phyloP scores from a whole-genome alignment of 2,888 invertebrate genomes.

The Zaprionus lineosus region DNA sequence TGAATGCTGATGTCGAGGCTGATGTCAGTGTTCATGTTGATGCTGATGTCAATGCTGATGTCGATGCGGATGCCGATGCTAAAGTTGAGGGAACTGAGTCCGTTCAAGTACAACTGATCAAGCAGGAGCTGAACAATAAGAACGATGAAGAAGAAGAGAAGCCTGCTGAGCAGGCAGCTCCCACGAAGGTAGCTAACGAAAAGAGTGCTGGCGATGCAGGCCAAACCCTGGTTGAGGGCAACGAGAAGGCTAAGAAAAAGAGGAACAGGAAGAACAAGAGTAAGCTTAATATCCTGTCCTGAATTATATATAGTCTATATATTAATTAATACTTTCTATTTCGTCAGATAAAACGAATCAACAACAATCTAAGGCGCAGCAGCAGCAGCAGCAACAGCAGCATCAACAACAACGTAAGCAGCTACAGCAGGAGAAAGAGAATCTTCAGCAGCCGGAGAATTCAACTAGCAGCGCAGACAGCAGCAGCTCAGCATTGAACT shows the following conservation, averaged over 20 bases:
- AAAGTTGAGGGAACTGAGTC: constrained; percentile 17
- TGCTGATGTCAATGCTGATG: no score
- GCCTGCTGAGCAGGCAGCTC: constrained; percentile 38
- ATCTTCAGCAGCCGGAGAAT: constrained; percentile 57
- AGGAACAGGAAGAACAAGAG: constrained; percentile 81
- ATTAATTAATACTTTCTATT: background rate
- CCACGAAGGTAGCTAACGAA: background rate
- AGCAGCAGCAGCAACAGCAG: constrained; percentile 29
- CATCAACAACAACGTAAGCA: constrained; percentile 40
- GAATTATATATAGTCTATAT: background rate
- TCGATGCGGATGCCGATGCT: constrained; percentile 44
- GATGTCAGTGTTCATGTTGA: no score
- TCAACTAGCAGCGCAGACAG: constrained; percentile 63
- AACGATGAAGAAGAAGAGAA: constrained; percentile 27
- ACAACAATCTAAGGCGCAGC: constrained; percentile 54
- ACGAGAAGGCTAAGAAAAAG: constrained; percentile 71
- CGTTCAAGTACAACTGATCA: constrained; percentile 3
- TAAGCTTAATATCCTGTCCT: no score
- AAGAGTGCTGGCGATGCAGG: constrained; percentile 5
- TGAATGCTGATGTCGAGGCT: constrained; percentile 50
- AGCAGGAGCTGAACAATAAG: constrained; percentile 4
- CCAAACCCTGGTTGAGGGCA: constrained; percentile 25
- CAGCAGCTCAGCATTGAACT: constrained; percentile 7
- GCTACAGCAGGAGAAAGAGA: constrained; percentile 24
- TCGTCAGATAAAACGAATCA: constrained; percentile 78